Conservation (phyloP, 2,797 vertebrate species). For the Discoglossus pictus region DNA sequence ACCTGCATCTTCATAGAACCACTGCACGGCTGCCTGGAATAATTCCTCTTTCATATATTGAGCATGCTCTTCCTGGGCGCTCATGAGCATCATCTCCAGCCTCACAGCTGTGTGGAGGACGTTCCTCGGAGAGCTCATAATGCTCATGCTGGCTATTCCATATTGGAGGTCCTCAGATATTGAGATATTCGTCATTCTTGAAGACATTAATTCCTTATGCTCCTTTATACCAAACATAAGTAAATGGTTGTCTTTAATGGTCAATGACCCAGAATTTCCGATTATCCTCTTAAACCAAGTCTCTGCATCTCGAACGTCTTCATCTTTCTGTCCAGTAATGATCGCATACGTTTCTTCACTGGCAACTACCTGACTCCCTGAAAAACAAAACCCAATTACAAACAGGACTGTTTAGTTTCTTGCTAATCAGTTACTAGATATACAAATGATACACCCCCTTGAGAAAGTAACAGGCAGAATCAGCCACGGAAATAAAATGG, state of each 20-base stretch:
- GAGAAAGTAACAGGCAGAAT: too few species aligned
- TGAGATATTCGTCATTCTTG: slow-evolving; percentile 1
- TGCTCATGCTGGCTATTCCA: slow-evolving; percentile 59
- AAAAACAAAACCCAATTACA: too few species aligned
- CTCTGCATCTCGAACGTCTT: slow-evolving; percentile 67
- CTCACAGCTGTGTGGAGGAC: slow-evolving; percentile 56
- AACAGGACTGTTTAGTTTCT: too few species aligned
- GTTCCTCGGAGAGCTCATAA: slow-evolving; percentile 59
- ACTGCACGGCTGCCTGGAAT: slow-evolving; percentile 56
- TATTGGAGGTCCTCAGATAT: slow-evolving; percentile 64
- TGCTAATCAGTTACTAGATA: too few species aligned
- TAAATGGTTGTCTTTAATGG: slow-evolving; percentile 79
- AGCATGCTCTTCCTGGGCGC: slow-evolving; percentile 64
- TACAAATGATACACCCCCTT: neutral
- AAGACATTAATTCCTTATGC: slow-evolving; percentile 57
- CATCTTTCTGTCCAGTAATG: slow-evolving; percentile 43
- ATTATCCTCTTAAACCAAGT: slow-evolving; percentile 65
- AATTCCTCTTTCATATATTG: slow-evolving; percentile 59
- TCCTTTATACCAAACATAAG: slow-evolving; percentile 69
- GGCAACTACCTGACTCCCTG: neutral
- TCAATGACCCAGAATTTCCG: neutral
- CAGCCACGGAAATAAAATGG: too few species aligned
- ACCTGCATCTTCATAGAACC: slow-evolving; percentile 27
- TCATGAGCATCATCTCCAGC: slow-evolving; percentile 76
- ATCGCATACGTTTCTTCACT: slow-evolving; percentile 50